Evolutionary conservation across 2,888 invertebrate species (phyloP), one percentile per base, ranked within the genome.

Genomic region (Chrysotoxum bicinctum): DNA sequence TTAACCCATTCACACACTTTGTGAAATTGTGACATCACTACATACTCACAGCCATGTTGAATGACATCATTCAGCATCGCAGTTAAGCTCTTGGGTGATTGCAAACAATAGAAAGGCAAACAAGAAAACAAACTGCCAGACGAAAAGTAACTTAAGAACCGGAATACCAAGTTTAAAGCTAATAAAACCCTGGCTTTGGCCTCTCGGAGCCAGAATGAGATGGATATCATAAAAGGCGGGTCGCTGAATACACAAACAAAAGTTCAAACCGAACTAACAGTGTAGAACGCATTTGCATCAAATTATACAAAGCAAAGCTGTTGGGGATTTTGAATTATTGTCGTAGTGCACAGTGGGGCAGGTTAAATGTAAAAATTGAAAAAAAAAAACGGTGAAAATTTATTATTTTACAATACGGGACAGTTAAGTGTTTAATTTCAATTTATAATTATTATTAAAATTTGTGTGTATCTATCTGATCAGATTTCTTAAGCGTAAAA

Each of bases 31-130:
- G 85, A 85, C 84, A 85, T 85, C 84, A 85, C 84, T 80, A 66
- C 14, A 37, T 52, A 54, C 32, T 54, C 30, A 54, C 30, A 19
- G 19, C 45, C 45, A 45, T 45, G 0, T 45, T 45, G 19, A 45
- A 45, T 45, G 45, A 16, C 26, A 54, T n/a, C 54, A 30, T 50
- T 68, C 52, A 16, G 43, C 52, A 54, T 14, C 64, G 50, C 32
- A 64, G 58, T 50, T 30, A 14, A 30, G 12, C 23, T 48, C n/a
- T 37, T 52, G 37, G 21, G 7, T 43, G 70, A 40, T 68, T 52
- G 68, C 81, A 81, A 76, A 85, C 85, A 85, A 81, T 81, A 85
- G 81, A 85, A 80, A 74, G 69, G 73, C 85, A 80, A 79, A 75
- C 72, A 81, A 80, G 43, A 40, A 43, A 69, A 77, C 62, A 68